These are phyloP conservation scores for Pleuronectes platessa DNA, from an alignment of 2,113 vertebrate species.

Conservation along the genomic window DNA sequence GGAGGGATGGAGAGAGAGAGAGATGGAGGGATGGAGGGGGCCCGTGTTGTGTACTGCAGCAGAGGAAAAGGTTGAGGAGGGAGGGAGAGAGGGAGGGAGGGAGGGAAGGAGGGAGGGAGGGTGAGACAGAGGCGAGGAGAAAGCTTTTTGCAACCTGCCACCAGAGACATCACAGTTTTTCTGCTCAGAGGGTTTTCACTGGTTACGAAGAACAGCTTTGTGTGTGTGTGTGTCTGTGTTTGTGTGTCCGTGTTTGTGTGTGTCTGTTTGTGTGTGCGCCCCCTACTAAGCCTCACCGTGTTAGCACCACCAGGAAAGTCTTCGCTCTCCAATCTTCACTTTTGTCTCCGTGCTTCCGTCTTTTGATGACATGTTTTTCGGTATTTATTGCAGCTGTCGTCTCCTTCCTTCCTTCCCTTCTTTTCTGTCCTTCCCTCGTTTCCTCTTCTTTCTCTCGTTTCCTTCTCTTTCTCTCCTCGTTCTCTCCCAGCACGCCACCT, in stretches of 20 bases:
- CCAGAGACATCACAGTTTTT: constrained; percentile 78
- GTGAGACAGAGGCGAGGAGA: constrained; percentile 43
- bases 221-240: constrained; percentile 15
- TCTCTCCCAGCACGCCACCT: not conserved
- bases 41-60: not conserved
- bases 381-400: not conserved
- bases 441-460: not conserved
- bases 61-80: not conserved
- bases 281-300: constrained; percentile 33
- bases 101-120: constrained; percentile 19
- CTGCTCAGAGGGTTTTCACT: constrained; percentile 72
- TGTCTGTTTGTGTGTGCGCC: not conserved
- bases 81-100: constrained; percentile 12
- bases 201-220: constrained; percentile 58
- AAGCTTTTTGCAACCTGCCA: constrained; percentile 83
- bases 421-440: too few species aligned
- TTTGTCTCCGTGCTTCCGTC: constrained; percentile 17
- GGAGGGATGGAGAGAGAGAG: constrained; percentile 18
- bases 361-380: not conserved
- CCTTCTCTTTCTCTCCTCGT: not conserved
- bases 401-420: not conserved
- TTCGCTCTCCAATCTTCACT: constrained; percentile 23
- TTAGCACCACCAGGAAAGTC: constrained; percentile 14
- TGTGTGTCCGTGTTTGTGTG: not conserved
- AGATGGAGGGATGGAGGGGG: constrained; percentile 14